Base-by-base conservation (phyloP, 1,140 invertebrate species). In the Camponotus vicinus region DNA sequence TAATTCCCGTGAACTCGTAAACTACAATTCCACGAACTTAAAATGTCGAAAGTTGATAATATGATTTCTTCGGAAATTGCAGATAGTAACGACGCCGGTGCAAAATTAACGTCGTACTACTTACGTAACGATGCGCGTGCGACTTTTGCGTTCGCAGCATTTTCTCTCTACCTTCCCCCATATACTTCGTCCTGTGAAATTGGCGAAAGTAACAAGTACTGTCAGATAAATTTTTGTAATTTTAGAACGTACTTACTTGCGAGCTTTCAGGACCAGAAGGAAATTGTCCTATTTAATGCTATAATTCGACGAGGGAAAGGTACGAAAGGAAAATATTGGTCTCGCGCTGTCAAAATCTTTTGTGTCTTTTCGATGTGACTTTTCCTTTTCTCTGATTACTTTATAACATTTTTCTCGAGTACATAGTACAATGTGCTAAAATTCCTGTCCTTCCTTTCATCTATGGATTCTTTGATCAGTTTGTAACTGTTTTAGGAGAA, bases 311-410 rank as follows among this genome's bases (percentile, higher is more conserved):
- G 40, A 75, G 13, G 13, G 13, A 27, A 21, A 37, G 18, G 7
- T 15, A 49, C 40, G 55, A 73, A 75, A 61, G 79, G 27, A 75
- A 83, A 83, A 83, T 83, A 75, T 75, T 61, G 40, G 18, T 83
- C 55, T 45, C 49, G 37, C 9, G 45, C 55, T 73, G 27, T 83
- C 27, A 45, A 59, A 61, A 73, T 40, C 40, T 75, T 73, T 57
- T 11, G 42, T 34, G 55, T 75, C 37, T 75, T 40, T 73, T 73
- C 49, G 27, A 61, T 42, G 64, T 61, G 40, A 61, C 52, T 61
- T 61, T 73, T 83, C 55, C 40, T 73, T n/a, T 18, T 11, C 21
- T 42, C n/a, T 83, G 79, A 75, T 75, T 83, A 82, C n/a, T 61
- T 82, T 61, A 37, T 40, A 32, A 83, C 32, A 63, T 59, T 63